phyloP scores from a whole-genome alignment of 2,113 vertebrate species.

The Nesogale talazaci region DNA sequence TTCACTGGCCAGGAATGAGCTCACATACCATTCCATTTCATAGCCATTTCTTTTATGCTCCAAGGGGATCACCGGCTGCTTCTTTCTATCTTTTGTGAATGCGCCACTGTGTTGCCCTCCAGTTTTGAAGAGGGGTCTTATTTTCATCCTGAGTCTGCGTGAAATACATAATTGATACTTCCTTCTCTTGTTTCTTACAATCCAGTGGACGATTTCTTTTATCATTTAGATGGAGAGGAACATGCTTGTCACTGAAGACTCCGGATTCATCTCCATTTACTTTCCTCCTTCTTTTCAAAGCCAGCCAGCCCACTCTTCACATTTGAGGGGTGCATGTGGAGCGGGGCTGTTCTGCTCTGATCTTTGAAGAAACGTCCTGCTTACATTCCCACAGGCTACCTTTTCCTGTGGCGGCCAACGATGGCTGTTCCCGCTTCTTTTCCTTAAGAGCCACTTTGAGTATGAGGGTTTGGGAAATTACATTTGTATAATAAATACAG shows the following conservation, averaged over 20 bases:
- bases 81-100: not conserved
- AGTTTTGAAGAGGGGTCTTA: conserved; percentile 46
- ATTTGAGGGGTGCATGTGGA: no score
- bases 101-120: conserved; percentile 46
- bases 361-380: no score
- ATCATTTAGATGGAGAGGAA: no score
- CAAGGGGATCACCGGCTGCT: not conserved
- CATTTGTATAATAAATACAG: not conserved
- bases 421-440: not conserved
- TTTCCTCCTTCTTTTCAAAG: no score
- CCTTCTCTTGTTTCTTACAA: conserved; percentile 51
- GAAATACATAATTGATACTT: conserved; percentile 41
- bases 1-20: not conserved
- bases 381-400: not conserved
- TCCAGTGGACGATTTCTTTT: conserved; percentile 3
- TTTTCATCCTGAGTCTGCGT: conserved; percentile 58
- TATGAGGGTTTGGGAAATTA: conserved; percentile 43
- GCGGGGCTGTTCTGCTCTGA: no score
- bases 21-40: not conserved
- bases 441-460: conserved; percentile 13
- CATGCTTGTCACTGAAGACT: no score
- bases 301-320: no score
- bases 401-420: not conserved
- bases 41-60: conserved; percentile 6
- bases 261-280: no score